Evolutionary conservation across 2,888 invertebrate genomes (phyloP).

Genomic region (Latheticus oryzae): DNA sequence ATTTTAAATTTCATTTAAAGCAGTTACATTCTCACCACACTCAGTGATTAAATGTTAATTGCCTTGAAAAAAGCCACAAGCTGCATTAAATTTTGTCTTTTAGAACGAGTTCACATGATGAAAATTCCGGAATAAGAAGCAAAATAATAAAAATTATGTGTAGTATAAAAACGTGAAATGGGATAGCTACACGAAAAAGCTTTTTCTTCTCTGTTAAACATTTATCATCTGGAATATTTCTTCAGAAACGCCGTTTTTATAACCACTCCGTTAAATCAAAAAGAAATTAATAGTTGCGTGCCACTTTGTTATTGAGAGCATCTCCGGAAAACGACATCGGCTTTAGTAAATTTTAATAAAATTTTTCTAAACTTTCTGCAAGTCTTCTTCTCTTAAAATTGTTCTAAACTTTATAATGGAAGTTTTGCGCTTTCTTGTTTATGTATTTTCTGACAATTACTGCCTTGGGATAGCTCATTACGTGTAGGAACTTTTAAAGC

Average conservation of each 20-base stretch:
- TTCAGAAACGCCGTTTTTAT: constrained; percentile 18
- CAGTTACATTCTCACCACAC: constrained; percentile 9
- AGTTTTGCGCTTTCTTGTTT: constrained; percentile 45
- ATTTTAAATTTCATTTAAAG: constrained; percentile 22
- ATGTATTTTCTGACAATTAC: constrained; percentile 46
- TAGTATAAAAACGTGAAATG: constrained; percentile 49
- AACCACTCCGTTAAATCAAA: constrained; percentile 26
- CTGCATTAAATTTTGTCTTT: constrained; percentile 14
- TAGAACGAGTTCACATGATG: constrained; percentile 18
- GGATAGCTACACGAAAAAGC: constrained; percentile 51
- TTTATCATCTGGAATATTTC: constrained; percentile 49
- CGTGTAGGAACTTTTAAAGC: constrained; percentile 35
- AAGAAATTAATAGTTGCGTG: constrained; percentile 24
- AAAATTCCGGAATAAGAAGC: constrained; percentile 35
- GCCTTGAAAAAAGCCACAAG: constrained; percentile 15
- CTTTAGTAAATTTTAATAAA: constrained; percentile 47
- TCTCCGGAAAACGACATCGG: constrained; percentile 34
- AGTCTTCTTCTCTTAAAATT: constrained; percentile 41
- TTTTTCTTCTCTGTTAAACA: constrained; percentile 49
- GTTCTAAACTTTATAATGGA: constrained; percentile 46
- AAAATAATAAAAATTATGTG: constrained; percentile 53
- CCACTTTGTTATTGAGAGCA: not conserved
- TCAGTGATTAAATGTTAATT: constrained; percentile 29
- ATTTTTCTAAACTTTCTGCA: constrained; percentile 38
- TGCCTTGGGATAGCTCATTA: constrained; percentile 44